phyloP scores from a whole-genome alignment of 2,888 invertebrate genomes.

The Ceraclea dissimilis region DNA sequence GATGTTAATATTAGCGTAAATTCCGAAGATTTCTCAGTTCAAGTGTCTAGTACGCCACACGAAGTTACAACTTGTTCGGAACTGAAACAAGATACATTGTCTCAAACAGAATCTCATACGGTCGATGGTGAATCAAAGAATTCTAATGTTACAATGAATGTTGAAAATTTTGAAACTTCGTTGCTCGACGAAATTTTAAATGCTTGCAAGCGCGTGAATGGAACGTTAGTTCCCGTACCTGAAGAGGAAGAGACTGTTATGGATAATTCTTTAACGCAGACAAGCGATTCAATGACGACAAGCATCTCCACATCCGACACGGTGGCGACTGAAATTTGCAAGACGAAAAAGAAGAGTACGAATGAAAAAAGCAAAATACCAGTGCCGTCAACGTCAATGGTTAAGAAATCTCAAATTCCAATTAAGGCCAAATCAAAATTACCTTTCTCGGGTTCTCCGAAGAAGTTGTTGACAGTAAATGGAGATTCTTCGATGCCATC shows the following conservation, averaged over 20 bases:
- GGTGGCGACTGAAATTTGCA: slow-evolving; percentile 56
- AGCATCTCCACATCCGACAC: slow-evolving; percentile 66
- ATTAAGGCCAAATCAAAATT: slow-evolving; percentile 40
- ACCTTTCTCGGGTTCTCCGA: slow-evolving; percentile 28
- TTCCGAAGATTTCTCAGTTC: not conserved
- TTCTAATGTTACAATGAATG: slow-evolving; percentile 1
- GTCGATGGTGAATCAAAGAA: not conserved
- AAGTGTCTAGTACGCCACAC: not conserved
- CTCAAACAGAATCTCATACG: not conserved
- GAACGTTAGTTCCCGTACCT: slow-evolving; percentile 50
- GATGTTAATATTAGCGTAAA: slow-evolving; percentile 23
- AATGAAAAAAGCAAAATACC: slow-evolving; percentile 52
- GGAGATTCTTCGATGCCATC: slow-evolving; percentile 13
- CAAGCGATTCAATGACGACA: slow-evolving; percentile 59
- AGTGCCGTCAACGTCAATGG: slow-evolving; percentile 44
- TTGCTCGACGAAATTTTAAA: slow-evolving; percentile 43
- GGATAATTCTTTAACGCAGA: slow-evolving; percentile 48
- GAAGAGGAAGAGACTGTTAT: slow-evolving; percentile 56
- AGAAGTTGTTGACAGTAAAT: not conserved
- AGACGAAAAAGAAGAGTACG: slow-evolving; percentile 39
- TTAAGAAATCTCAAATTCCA: slow-evolving; percentile 44
- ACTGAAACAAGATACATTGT: not conserved
- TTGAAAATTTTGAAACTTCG: slow-evolving; percentile 38
- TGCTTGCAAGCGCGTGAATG: slow-evolving; percentile 42
- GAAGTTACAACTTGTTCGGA: not conserved